These are phyloP conservation scores for Sprattus sprattus DNA, from an alignment of 2,113 vertebrate genomes.

Conservation along the genomic window DNA sequence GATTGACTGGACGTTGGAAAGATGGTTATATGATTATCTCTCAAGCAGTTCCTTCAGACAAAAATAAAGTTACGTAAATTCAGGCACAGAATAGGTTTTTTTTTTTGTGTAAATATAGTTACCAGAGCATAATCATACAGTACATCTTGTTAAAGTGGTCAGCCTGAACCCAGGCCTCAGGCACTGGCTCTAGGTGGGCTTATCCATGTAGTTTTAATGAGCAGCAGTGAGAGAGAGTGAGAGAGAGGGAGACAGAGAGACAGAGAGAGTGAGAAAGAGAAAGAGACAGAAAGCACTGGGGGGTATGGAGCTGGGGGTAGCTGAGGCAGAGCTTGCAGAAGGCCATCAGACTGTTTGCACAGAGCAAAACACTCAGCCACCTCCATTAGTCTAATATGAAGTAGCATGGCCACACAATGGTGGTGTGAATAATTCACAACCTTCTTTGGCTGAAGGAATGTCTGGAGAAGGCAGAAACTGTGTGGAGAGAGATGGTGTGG, in stretches of 20 bases:
- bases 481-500: not conserved
- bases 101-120: not conserved
- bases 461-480: not conserved
- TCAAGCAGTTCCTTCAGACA: not conserved
- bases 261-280: not conserved
- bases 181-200: conserved; percentile 16
- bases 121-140: too few relatives aligned
- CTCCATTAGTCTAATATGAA: conserved; percentile 42
- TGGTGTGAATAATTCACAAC: conserved; percentile 43
- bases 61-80: not conserved
- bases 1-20: too few relatives aligned
- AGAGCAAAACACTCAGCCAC: conserved; percentile 38
- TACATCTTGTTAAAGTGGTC: not conserved
- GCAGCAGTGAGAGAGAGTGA: conserved; percentile 11
- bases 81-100: not conserved
- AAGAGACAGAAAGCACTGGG: not conserved
- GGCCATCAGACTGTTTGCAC: conserved; percentile 33
- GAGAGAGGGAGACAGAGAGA: not conserved
- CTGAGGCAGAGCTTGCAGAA: conserved; percentile 30
- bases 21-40: too few relatives aligned
- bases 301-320: not conserved
- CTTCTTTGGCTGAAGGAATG: conserved; percentile 6
- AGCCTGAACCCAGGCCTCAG: not conserved
- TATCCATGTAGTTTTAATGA: conserved; percentile 38
- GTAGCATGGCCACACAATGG: conserved; percentile 32